Base-by-base conservation (phyloP, 2,888 invertebrate species). In the Cheilosia vulpina region DNA sequence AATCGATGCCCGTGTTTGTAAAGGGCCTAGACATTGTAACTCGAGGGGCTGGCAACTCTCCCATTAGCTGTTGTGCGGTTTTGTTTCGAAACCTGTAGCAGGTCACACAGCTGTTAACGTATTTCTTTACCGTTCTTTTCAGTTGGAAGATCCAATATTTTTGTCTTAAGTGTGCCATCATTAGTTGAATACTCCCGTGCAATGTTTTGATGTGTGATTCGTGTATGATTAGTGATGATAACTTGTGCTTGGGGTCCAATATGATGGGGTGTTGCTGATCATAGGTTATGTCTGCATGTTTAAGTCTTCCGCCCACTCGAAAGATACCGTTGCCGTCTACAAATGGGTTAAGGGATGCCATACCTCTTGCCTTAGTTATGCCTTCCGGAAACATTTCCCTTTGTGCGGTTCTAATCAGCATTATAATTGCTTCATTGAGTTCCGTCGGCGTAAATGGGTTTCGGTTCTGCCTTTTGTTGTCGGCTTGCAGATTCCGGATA, bases 41-140 rank as follows among this genome's bases (percentile, higher is more conserved):
- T 57, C 80, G 27, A 17, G 41, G 43, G 15, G 27, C 17, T n/a
- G 89, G 89, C 19, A 89, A 68, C 68, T 88, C 72, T 15, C 52
- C 87, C 89, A 21, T 89, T 9, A 87, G n/a, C n/a, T n/a, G n/a
- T n/a, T n/a, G n/a, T n/a, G n/a, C n/a, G n/a, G n/a, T n/a, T n/a
- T n/a, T n/a, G n/a, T n/a, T n/a, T n/a, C n/a, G n/a, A n/a, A n/a
- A n/a, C n/a, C n/a, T n/a, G n/a, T n/a, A n/a, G n/a, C n/a, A n/a
- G n/a, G n/a, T n/a, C n/a, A n/a, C n/a, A n/a, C n/a, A n/a, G n/a
- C 34, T 88, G 88, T 15, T 27, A 15, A 57, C 7, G 17, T 31
- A 34, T 11, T 31, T 57, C 15, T 31, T 57, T 6, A 31, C 55
- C 4, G 55, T 31, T n/a, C n/a, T 21, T 2, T 57, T 31, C 4